Evolutionary conservation across 1,140 invertebrate species (phyloP), one percentile per base, ranked within the genome.

Genomic region (Holcopasites calliopsidis): DNA sequence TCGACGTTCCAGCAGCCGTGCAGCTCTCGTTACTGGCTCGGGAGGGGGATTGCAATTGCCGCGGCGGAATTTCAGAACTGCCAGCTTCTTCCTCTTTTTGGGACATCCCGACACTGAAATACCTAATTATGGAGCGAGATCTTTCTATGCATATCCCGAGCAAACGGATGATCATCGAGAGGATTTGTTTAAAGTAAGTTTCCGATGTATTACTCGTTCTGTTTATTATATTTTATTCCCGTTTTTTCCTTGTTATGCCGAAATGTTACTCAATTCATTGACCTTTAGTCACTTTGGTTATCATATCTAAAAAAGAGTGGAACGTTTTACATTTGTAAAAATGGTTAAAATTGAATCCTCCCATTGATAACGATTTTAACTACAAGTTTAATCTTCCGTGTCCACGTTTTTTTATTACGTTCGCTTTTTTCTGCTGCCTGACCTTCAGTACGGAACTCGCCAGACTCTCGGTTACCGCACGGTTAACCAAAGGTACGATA

Each of bases 311-410:
- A n/a, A n/a, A n/a, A n/a, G n/a, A n/a, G n/a, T n/a, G n/a, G n/a
- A n/a, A n/a, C n/a, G n/a, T n/a, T n/a, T n/a, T n/a, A n/a, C n/a
- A n/a, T n/a, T n/a, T n/a, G n/a, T n/a, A n/a, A n/a, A n/a, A n/a
- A n/a, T n/a, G n/a, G n/a, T n/a, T n/a, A n/a, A n/a, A n/a, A n/a
- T n/a, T n/a, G n/a, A n/a, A n/a, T n/a, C n/a, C n/a, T n/a, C n/a
- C n/a, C n/a, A n/a, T n/a, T n/a, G n/a, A n/a, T n/a, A n/a, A n/a
- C n/a, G n/a, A n/a, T n/a, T n/a, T n/a, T n/a, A n/a, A n/a, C n/a
- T n/a, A n/a, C n/a, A n/a, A n/a, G 77, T 66, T 75, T 74, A 70
- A 82, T 80, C 60, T 68, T 61, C 66, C 13, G 1, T 40, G 60
- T 49, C 73, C 54, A 42, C 49, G 10, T 62, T 82, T 81, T n/a